A percentile compares a stretch with the other conserved stretches of the same genome.
Evolutionary conservation across 2,888 invertebrate species (phyloP).

Genomic region (Perizoma flavofasciatum): DNA sequence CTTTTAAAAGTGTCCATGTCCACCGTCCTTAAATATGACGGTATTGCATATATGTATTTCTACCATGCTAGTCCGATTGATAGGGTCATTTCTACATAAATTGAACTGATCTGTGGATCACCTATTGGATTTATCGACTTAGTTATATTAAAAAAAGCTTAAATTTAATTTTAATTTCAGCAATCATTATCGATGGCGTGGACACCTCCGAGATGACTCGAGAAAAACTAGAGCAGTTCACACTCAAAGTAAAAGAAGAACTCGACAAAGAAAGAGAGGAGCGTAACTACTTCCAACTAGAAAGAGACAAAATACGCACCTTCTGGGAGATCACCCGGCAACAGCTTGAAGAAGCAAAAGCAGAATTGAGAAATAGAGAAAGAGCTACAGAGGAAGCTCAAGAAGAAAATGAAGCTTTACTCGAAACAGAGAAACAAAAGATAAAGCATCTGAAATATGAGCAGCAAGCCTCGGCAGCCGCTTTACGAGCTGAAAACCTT

Average conservation of each 20-base stretch:
- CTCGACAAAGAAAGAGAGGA: slow-evolving; percentile 97
- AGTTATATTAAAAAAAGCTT: too few relatives aligned
- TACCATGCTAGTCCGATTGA: too few relatives aligned
- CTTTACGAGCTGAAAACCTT: slow-evolving; percentile 92
- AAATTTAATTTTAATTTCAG: slow-evolving; percentile 53
- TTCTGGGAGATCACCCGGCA: slow-evolving; percentile 98
- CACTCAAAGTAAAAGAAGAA: slow-evolving; percentile 93
- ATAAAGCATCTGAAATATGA: slow-evolving; percentile 97
- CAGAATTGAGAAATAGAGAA: slow-evolving; percentile 86
- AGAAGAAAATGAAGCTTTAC: slow-evolving; percentile 93
- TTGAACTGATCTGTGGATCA: too few relatives aligned
- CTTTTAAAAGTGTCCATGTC: too few relatives aligned
- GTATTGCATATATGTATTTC: too few relatives aligned
- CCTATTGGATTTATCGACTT: too few relatives aligned
- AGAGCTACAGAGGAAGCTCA: slow-evolving; percentile 94
- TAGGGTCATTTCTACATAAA: too few relatives aligned
- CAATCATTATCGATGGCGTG: slow-evolving; percentile 92
- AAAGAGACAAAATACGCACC: slow-evolving; percentile 96
- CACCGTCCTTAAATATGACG: too few relatives aligned
- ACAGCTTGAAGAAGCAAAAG: slow-evolving; percentile 93
- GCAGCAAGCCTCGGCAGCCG: slow-evolving; percentile 93
- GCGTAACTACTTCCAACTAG: slow-evolving; percentile 97
- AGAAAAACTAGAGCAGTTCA: slow-evolving; percentile 96
- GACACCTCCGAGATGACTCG: slow-evolving; percentile 96
- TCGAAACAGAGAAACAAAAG: slow-evolving; percentile 95